A percentile compares a stretch with the other conserved stretches of the same genome.
These are phyloP conservation scores for human (Homo sapiens) DNA, from an alignment of 2,113 vertebrate species.

Conservation along the genomic window GRCh38 chr3:20823501-20824000, in stretches of 20 bases:
- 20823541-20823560: neutral
- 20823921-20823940: neutral
- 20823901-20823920: neutral
- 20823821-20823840: neutral
- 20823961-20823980: neutral
- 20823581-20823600: neutral
- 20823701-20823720: neutral
- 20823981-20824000: neutral
- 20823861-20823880: neutral
- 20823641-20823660: neutral
- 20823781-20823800: neutral
- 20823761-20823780: neutral
- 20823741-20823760: neutral
- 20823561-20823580: neutral
- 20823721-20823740: neutral
- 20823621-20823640: neutral
- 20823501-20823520: neutral
- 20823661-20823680: neutral
- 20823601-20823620: neutral
- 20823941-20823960: neutral
- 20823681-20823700: neutral
- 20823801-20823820: neutral
- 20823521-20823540: neutral
- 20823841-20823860: neutral
- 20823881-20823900: neutral